phyloP scores from a whole-genome alignment of 1,140 invertebrate genomes.

The Aphaenogaster floridana region DNA sequence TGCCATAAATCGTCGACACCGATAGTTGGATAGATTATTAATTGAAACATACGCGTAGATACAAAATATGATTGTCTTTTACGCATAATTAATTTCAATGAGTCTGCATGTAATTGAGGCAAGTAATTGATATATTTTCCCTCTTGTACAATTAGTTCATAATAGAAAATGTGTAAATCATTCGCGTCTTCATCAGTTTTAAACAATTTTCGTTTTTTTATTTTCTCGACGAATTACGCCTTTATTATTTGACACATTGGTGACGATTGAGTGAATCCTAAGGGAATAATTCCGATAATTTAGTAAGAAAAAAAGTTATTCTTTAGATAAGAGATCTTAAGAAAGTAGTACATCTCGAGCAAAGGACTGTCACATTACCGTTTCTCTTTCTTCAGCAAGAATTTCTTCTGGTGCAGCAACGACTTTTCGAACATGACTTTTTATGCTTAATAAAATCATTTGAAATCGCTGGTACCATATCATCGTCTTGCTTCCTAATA shows the following conservation, averaged over 20 bases:
- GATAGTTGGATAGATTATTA: background rate
- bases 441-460: background rate
- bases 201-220: background rate
- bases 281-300: background rate
- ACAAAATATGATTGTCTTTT: background rate
- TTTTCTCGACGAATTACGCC: background rate
- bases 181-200: background rate
- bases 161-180: background rate
- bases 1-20: background rate
- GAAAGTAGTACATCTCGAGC: background rate
- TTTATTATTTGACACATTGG: slow-evolving; percentile 10
- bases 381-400: slow-evolving; percentile 25
- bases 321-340: background rate
- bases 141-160: background rate
- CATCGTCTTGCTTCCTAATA: background rate
- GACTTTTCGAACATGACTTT: background rate
- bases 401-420: slow-evolving; percentile 45
- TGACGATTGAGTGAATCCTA: background rate
- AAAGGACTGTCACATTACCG: background rate
- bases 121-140: background rate
- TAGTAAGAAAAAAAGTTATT: background rate
- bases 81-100: background rate
- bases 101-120: background rate
- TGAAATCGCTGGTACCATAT: background rate
- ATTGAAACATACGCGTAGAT: background rate